Evolutionary conservation across 64 coral and sea anemone species (phyloP).

Genomic region (Dendronephthya gigantea): DNA sequence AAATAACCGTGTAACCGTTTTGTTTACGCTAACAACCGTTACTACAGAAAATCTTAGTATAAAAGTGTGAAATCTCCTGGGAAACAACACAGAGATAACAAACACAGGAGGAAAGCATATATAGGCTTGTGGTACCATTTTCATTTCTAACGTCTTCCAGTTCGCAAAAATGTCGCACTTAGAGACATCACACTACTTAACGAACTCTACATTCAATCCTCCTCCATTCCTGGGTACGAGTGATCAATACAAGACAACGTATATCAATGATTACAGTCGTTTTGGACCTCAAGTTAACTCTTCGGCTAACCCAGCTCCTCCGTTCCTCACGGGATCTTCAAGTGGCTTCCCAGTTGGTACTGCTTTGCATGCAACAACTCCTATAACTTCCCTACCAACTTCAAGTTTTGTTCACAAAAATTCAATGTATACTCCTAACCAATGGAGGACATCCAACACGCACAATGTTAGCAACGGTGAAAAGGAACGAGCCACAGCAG

Average conservation of each 20-base stretch:
- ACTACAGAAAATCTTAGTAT: too few relatives aligned
- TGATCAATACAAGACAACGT: conserved; percentile 81
- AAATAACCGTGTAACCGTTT: too few relatives aligned
- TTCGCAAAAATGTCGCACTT: conserved; percentile 35
- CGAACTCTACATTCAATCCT: conserved; percentile 74
- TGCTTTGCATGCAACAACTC: conserved; percentile 55
- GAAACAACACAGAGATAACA: too few relatives aligned
- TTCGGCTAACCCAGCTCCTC: conserved; percentile 49
- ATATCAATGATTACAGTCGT: conserved; percentile 50
- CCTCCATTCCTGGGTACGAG: conserved; percentile 59
- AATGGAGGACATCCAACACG: conserved; percentile 86
- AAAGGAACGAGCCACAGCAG: conserved; percentile 82
- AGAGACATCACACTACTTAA: conserved; percentile 68
- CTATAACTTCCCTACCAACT: conserved; percentile 46
- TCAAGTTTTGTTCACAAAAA: neutral
- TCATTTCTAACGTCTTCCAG: too few relatives aligned
- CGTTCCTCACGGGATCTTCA: conserved; percentile 71
- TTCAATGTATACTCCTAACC: conserved; percentile 57
- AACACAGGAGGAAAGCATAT: too few relatives aligned
- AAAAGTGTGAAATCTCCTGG: too few relatives aligned
- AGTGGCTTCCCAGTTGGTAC: conserved; percentile 50
- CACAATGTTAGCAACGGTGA: conserved; percentile 80
- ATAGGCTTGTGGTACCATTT: too few relatives aligned
- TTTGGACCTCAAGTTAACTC: conserved; percentile 54
- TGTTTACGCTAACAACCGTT: too few relatives aligned